Evolutionary conservation across 2,797 vertebrate genomes (phyloP).

Genomic region (Brachyrhaphis roseni): DNA sequence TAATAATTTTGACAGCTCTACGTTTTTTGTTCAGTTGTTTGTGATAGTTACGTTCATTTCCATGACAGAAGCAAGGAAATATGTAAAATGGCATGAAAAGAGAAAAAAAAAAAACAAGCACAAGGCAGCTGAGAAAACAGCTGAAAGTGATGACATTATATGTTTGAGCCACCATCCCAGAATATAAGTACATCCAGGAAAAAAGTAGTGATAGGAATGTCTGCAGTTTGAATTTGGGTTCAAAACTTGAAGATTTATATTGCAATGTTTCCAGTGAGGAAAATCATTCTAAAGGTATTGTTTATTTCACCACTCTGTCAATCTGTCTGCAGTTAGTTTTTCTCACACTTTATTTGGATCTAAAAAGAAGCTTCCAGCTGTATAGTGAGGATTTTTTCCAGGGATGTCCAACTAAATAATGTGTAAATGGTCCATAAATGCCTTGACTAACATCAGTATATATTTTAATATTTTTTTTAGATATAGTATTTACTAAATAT

Average conservation of each 20-base stretch:
- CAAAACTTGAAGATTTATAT: not conserved
- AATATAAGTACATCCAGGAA: not conserved
- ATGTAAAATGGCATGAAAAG: not conserved
- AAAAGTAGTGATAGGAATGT: not conserved
- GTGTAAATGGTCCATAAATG: not conserved
- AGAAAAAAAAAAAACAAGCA: not conserved
- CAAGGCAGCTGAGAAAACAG: slow-evolving; percentile 5
- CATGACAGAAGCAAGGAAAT: not conserved
- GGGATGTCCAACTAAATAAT: not conserved
- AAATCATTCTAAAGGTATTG: not conserved
- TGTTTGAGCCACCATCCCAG: not conserved
- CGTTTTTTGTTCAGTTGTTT: not conserved
- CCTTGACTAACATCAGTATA: not conserved
- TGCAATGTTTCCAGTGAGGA: not conserved
- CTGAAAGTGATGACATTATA: slow-evolving; percentile 7
- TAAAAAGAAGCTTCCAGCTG: not conserved
- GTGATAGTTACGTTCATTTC: not conserved
- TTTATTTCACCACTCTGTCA: not conserved
- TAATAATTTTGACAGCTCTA: not conserved
- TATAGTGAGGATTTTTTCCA: not conserved
- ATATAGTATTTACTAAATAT: not conserved
- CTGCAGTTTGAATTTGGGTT: not conserved
- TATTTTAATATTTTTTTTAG: not conserved
- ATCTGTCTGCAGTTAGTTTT: not conserved
- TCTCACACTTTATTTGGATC: not conserved